phyloP scores from a whole-genome alignment of 2,888 invertebrate genomes.

The Ctenicera cuprea region DNA sequence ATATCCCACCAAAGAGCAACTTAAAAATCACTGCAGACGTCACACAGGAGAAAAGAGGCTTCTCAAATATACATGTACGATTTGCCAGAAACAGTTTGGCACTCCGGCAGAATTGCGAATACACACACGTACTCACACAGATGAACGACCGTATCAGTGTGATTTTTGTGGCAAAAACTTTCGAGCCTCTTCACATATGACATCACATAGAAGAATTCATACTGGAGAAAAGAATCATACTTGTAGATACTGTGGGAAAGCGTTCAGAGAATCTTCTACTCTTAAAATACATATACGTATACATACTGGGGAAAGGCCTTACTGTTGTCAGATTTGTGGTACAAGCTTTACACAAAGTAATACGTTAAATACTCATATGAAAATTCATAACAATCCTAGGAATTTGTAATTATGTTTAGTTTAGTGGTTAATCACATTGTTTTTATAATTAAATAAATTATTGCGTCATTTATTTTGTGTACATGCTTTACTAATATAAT shows the following conservation, averaged over 20 bases:
- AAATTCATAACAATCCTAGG: constrained; percentile 55
- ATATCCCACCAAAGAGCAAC: constrained; percentile 60
- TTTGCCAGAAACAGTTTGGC: constrained; percentile 60
- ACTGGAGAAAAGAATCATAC: constrained; percentile 61
- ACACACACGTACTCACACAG: constrained; percentile 61
- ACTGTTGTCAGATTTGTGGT: constrained; percentile 61
- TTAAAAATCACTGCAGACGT: constrained; percentile 61
- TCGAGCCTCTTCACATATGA: constrained; percentile 66
- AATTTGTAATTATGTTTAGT: not conserved
- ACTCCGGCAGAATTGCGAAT: constrained; percentile 58
- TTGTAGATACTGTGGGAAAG: constrained; percentile 61
- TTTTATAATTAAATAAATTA: too few relatives aligned
- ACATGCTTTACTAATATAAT: too few relatives aligned
- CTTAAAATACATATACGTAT: constrained; percentile 62
- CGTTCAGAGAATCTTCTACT: constrained; percentile 61
- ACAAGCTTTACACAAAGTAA: constrained; percentile 63
- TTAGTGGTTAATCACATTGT: too few relatives aligned
- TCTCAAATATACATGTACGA: constrained; percentile 57
- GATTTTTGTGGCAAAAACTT: constrained; percentile 63
- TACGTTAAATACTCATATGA: constrained; percentile 62
- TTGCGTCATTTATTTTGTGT: too few relatives aligned
- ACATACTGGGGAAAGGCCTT: constrained; percentile 64
- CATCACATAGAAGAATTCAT: constrained; percentile 62
- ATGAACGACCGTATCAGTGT: constrained; percentile 63
- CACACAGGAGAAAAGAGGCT: constrained; percentile 63